phyloP scores from a whole-genome alignment of 2,797 vertebrate genomes.

The Acrossocheilus wenchowensis region DNA sequence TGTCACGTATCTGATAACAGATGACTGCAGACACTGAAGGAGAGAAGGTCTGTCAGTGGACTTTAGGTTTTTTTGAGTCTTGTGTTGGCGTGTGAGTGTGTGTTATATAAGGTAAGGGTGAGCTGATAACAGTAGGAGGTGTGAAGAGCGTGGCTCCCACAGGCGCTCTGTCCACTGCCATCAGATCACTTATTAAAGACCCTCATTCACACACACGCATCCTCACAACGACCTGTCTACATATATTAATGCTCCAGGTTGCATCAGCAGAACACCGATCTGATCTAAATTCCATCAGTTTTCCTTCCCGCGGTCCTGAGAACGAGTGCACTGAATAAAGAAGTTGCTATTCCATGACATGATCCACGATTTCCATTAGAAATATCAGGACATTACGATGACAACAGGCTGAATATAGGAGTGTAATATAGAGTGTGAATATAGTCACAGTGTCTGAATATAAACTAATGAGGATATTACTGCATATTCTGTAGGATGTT shows the following conservation, averaged over 20 bases:
- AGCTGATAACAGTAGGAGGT: constrained; percentile 43
- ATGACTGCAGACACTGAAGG: not conserved
- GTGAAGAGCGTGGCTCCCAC: constrained; percentile 64
- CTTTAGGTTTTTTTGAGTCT: not conserved
- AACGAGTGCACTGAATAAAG: constrained; percentile 19
- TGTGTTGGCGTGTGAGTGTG: constrained; percentile 24
- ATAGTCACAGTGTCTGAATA: constrained; percentile 69
- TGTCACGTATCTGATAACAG: not conserved
- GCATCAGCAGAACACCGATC: constrained; percentile 25
- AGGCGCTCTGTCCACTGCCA: constrained; percentile 74
- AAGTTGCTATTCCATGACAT: constrained; percentile 45
- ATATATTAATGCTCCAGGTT: constrained; percentile 8
- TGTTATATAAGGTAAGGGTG: constrained; percentile 41
- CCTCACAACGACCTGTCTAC: constrained; percentile 28
- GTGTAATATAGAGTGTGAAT: constrained; percentile 65
- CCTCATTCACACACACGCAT: constrained; percentile 46
- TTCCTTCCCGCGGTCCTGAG: not conserved
- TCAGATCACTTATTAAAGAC: constrained; percentile 74
- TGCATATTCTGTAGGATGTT: constrained; percentile 51
- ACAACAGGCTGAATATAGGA: constrained; percentile 69
- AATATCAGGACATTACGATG: constrained; percentile 65
- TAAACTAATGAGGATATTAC: constrained; percentile 67
- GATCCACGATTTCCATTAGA: constrained; percentile 61
- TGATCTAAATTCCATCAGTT: constrained; percentile 44
- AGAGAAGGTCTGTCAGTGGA: not conserved